These are phyloP conservation scores for Pseudanteris insignis DNA, from an alignment of 2,888 invertebrate species.

Conservation along the genomic window DNA sequence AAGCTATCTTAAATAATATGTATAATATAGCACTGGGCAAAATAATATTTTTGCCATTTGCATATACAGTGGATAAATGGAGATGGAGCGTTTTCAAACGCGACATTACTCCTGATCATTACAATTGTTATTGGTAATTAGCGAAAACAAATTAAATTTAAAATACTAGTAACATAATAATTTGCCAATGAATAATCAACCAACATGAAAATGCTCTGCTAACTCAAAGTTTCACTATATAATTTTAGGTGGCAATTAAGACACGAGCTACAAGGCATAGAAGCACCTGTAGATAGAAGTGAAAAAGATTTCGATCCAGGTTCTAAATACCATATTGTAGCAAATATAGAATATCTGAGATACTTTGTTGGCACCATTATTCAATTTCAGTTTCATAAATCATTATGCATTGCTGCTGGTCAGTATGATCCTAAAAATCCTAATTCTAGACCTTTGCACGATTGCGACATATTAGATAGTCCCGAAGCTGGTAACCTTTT, in stretches of 20 bases:
- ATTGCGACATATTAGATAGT: constrained; percentile 87
- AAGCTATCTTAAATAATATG: constrained; percentile 54
- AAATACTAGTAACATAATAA: background rate
- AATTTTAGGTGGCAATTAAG: constrained; percentile 56
- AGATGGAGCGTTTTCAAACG: constrained; percentile 73
- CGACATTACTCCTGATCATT: constrained; percentile 70
- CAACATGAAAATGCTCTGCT: too few relatives aligned
- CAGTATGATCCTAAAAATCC: constrained; percentile 78
- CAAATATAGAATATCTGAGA: constrained; percentile 69
- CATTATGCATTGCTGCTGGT: constrained; percentile 80
- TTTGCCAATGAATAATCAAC: too few relatives aligned
- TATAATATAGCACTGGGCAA: constrained; percentile 70
- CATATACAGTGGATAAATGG: constrained; percentile 70
- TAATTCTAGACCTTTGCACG: constrained; percentile 75
- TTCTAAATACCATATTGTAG: constrained; percentile 67
- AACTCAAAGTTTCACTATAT: background rate
- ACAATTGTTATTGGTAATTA: constrained; percentile 75
- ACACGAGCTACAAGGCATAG: constrained; percentile 72
- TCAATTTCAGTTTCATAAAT: constrained; percentile 86
- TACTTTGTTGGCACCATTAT: constrained; percentile 71
- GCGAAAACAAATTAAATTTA: background rate
- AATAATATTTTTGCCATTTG: constrained; percentile 70
- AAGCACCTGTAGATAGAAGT: constrained; percentile 71
- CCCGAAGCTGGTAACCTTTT: constrained; percentile 79
- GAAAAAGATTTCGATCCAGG: constrained; percentile 74